These are phyloP conservation scores for Drosophila borborema DNA, from an alignment of 2,888 invertebrate species.

Conservation along the genomic window DNA sequence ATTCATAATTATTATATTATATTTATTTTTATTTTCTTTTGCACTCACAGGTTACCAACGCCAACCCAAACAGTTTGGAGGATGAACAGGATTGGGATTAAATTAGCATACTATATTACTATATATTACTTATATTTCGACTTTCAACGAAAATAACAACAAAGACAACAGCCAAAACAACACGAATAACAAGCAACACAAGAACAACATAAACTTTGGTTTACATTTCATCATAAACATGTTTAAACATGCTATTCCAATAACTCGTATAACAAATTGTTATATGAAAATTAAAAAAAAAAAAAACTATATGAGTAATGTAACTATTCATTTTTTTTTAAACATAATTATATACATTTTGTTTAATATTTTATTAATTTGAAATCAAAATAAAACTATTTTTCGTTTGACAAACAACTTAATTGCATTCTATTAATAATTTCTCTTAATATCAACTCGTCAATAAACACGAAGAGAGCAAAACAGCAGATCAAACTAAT, in stretches of 20 bases:
- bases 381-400: background rate
- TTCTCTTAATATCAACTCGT: background rate
- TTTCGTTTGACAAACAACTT: background rate
- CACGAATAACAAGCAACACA: background rate
- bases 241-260: background rate
- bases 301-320: constrained; percentile 3
- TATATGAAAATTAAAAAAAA: background rate
- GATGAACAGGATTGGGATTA: constrained; percentile 69
- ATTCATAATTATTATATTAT: background rate
- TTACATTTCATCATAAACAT: background rate
- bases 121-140: background rate
- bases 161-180: background rate
- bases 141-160: background rate
- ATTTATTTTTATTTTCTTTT: constrained; percentile 10
- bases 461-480: background rate
- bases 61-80: constrained; percentile 54
- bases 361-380: background rate
- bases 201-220: background rate
- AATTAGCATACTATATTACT: background rate
- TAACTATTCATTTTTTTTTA: constrained; percentile 21
- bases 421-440: background rate
- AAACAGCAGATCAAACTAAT: background rate
- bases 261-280: background rate
- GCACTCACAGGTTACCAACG: constrained; percentile 17
- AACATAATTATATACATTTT: background rate